phyloP scores from a whole-genome alignment of 2,888 invertebrate genomes.

The Microctonus aethiopoides region DNA sequence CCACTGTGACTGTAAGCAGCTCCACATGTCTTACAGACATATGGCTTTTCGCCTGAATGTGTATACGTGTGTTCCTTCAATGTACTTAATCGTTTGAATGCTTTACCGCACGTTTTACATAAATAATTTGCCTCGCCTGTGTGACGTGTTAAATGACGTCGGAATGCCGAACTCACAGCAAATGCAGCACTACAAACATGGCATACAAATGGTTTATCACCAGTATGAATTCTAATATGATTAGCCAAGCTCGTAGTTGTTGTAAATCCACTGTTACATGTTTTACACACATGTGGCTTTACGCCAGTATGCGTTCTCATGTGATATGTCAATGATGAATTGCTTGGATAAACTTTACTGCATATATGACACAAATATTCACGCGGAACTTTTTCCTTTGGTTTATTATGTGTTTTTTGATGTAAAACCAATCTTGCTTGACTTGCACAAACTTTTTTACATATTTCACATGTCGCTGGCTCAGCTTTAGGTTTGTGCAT shows the following conservation, averaged over 20 bases:
- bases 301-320: slow-evolving; percentile 65
- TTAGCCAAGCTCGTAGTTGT: slow-evolving; percentile 64
- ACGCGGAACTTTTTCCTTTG: slow-evolving; percentile 63
- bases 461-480: slow-evolving; percentile 62
- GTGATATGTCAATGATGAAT: slow-evolving; percentile 64
- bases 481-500: slow-evolving; percentile 65
- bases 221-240: slow-evolving; percentile 64
- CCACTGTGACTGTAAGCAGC: slow-evolving; percentile 66
- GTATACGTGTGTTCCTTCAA: slow-evolving; percentile 65
- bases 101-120: slow-evolving; percentile 64
- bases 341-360: slow-evolving; percentile 65
- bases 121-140: slow-evolving; percentile 66
- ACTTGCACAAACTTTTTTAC: slow-evolving; percentile 64
- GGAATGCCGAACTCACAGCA: slow-evolving; percentile 63
- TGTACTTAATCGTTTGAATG: slow-evolving; percentile 64
- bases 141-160: slow-evolving; percentile 62
- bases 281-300: slow-evolving; percentile 65
- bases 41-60: slow-evolving; percentile 65
- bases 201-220: slow-evolving; percentile 64
- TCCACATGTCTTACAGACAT: slow-evolving; percentile 65
- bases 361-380: slow-evolving; percentile 65
- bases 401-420: slow-evolving; percentile 63
- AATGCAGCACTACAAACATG: slow-evolving; percentile 65
- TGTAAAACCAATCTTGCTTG: slow-evolving; percentile 61
- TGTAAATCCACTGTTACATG: slow-evolving; percentile 64